Base-by-base conservation (phyloP, 2,113 vertebrate species). In the Seriola rivoliana region DNA sequence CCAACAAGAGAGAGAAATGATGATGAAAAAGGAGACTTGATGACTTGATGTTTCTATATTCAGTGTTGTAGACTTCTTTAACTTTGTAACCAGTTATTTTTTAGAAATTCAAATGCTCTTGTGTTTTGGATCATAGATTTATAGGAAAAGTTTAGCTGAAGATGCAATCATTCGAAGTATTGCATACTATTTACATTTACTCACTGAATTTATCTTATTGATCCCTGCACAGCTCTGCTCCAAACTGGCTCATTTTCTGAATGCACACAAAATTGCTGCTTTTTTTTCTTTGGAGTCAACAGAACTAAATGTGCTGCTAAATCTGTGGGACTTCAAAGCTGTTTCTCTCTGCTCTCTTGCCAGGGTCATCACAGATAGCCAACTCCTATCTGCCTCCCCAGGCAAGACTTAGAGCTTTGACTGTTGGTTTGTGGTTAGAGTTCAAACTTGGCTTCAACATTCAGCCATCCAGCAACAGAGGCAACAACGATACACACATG, bases 351-450 rank as follows among this genome's bases (percentile, higher is more conserved):
- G 90, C 91, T 95, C 87, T 95, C 88, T 95, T 88, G 93, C 89
- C 94, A 95, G 95, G 95, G 92, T 95, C 93, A 91, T 91, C 92
- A 83, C 91, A 92, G 93, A 93, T 93, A 95, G 93, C 91, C 91
- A 90, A 71, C 90, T 91, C 84, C 94, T 93, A 88, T 94, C 93
- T 93, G 93, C 81, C 86, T 94, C 95, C 91, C 90, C 93, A 93
- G 94, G 93, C 91, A 89, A 93, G 87, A 93, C 93, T 91, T 94
- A 95, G 83, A 89, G 92, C 82, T 88, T 84, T 92, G 80, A 89
- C 81, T 89, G 83, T 90, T 77, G 85, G 72, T 91, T 89, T 89
- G 77, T 82, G 86, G 84, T 90, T 92, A 91, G 89, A 93, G 90
- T 90, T 93, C 89, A 94, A 88, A 92, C 89, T 79, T 80, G 90